Percentiles rank a stretch among this genome's conserved stretches.
Evolutionary conservation across 1,140 invertebrate genomes (phyloP).

Genomic region (Conus ventricosus): DNA sequence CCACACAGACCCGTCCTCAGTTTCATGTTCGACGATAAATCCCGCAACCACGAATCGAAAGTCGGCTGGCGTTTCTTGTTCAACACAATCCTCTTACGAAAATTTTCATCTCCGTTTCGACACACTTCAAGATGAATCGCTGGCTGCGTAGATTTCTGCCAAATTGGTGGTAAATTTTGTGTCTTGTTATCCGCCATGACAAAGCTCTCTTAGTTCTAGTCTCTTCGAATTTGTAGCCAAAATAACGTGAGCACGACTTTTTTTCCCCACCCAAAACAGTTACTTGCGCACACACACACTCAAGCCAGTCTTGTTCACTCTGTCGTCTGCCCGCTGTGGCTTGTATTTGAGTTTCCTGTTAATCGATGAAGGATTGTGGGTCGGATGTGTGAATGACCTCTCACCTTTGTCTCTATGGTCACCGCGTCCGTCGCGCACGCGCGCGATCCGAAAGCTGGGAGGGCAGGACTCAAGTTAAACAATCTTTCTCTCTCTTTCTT

Average conservation of each 20-base stretch:
- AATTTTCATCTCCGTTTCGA: conserved; percentile 54
- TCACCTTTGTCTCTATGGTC: conserved; percentile 22
- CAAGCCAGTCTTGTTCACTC: not conserved
- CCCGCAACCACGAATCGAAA: conserved; percentile 56
- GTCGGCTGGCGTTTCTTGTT: conserved; percentile 52
- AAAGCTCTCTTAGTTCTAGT: not conserved
- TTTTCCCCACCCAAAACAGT: not conserved
- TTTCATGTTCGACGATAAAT: conserved; percentile 51
- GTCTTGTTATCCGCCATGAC: conserved; percentile 22
- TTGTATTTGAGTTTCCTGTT: conserved; percentile 8
- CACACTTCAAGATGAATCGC: conserved; percentile 54
- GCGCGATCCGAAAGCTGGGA: not conserved
- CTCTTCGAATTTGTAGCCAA: not conserved
- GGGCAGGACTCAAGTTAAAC: no score
- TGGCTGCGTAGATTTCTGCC: conserved; percentile 39
- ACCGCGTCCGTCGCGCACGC: conserved; percentile 8
- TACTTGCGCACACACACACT: not conserved
- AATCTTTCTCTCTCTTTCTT: no score
- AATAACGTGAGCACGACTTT: no score
- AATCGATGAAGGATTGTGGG: conserved; percentile 11
- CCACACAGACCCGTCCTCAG: conserved; percentile 48
- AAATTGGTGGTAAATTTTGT: conserved; percentile 44
- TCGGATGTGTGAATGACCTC: not conserved
- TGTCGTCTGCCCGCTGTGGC: not conserved
- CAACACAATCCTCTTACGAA: conserved; percentile 44